Evolutionary conservation across 1,140 invertebrate species (phyloP).

Genomic region (Lanistes nyassanus): DNA sequence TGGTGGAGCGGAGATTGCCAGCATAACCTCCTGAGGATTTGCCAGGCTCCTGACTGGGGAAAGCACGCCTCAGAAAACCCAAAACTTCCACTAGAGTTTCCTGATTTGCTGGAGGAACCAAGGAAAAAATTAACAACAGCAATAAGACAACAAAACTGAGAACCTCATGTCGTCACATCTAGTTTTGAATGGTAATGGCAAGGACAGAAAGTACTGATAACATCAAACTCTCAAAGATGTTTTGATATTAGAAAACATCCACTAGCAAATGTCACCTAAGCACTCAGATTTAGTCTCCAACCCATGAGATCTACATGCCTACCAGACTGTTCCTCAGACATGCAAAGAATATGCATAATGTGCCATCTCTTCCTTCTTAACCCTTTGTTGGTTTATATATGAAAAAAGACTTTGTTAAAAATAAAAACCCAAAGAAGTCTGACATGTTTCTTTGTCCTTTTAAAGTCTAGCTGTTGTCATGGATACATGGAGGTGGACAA

Average conservation of each 20-base stretch:
- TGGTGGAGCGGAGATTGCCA: neutral
- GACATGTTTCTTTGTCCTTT: no score
- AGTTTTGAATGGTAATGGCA: neutral
- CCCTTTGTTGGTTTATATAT: no score
- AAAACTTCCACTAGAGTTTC: conserved; percentile 93
- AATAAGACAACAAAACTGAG: neutral
- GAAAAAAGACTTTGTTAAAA: no score
- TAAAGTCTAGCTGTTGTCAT: no score
- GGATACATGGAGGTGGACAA: no score
- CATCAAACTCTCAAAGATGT: neutral
- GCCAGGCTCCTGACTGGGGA: conserved; percentile 64
- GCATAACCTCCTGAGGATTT: neutral
- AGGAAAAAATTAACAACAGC: neutral
- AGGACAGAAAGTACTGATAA: neutral
- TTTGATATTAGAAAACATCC: neutral
- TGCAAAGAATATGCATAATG: no score
- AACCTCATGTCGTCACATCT: no score
- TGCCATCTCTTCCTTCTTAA: no score
- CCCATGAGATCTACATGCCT: no score
- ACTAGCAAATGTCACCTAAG: neutral
- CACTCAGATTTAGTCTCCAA: neutral
- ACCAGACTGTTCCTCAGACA: no score
- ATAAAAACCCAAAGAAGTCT: no score
- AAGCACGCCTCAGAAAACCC: conserved; percentile 83
- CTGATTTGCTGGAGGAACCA: conserved; percentile 81